Conservation (phyloP, 2,797 vertebrate genomes). For the Acrossocheilus fasciatus region DNA sequence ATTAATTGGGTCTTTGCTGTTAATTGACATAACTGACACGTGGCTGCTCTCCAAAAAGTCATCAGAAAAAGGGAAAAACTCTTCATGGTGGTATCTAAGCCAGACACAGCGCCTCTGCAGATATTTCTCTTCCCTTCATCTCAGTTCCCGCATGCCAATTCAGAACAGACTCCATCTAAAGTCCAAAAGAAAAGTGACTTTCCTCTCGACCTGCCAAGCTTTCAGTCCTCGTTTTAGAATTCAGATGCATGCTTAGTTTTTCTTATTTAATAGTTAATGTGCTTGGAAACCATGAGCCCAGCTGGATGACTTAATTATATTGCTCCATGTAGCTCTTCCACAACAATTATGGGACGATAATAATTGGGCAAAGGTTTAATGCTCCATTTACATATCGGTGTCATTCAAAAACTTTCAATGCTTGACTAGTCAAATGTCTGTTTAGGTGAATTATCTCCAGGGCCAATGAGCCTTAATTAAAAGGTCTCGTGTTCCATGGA, state of each 20-base stretch:
- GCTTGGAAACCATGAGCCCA: slow-evolving; percentile 40
- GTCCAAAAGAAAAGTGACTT: slow-evolving; percentile 24
- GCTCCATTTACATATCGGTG: slow-evolving; percentile 55
- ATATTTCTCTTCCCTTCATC: slow-evolving; percentile 11
- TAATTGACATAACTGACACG: slow-evolving; percentile 65
- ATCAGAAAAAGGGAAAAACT: slow-evolving; percentile 16
- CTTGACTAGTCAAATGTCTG: slow-evolving; percentile 41
- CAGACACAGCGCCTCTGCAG: neutral
- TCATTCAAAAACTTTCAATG: slow-evolving; percentile 54
- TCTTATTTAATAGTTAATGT: slow-evolving; percentile 46
- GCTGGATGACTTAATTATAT: slow-evolving; percentile 57
- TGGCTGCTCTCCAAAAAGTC: slow-evolving; percentile 54
- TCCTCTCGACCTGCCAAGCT: slow-evolving; percentile 44
- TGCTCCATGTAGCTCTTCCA: slow-evolving; percentile 41
- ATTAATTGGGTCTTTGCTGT: slow-evolving; percentile 56
- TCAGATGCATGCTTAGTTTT: slow-evolving; percentile 26
- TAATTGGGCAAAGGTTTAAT: slow-evolving; percentile 61
- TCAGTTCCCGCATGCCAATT: slow-evolving; percentile 13
- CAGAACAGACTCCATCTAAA: slow-evolving; percentile 10
- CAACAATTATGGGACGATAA: slow-evolving; percentile 59
- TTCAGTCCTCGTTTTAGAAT: slow-evolving; percentile 38
- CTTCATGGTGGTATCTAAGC: slow-evolving; percentile 11
- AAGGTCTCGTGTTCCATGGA: slow-evolving; percentile 8
- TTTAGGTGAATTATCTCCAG: slow-evolving; percentile 38
- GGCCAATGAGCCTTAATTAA: slow-evolving; percentile 10